These are phyloP conservation scores for Mesitornis unicolor DNA, from an alignment of 2,113 vertebrate genomes.

Conservation along the genomic window DNA sequence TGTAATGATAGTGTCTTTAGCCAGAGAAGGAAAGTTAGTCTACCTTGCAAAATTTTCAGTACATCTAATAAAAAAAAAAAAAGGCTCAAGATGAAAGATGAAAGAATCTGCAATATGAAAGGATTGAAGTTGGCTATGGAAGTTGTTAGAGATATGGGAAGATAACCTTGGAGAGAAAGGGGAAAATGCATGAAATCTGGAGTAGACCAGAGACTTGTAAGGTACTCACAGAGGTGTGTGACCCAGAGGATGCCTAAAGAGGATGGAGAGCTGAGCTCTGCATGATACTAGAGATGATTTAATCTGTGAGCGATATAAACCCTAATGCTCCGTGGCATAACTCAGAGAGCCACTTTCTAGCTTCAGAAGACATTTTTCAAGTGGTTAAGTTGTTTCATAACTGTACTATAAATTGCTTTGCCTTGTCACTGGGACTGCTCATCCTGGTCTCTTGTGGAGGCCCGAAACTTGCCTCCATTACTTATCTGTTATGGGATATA, in stretches of 20 bases:
- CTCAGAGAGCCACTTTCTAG: neutral
- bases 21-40: neutral
- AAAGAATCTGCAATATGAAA: neutral
- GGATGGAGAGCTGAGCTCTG: neutral
- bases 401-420: neutral
- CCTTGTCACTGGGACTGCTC: neutral
- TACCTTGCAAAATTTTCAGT: neutral
- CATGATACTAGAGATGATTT: neutral
- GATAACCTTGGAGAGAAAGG: neutral
- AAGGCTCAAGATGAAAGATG: neutral
- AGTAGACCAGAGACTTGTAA: neutral
- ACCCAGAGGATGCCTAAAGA: neutral
- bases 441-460: neutral
- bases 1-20: neutral
- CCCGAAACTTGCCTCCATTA: accelerated
- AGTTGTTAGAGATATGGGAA: neutral
- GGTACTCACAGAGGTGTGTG: neutral
- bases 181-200: neutral
- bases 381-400: neutral
- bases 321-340: neutral
- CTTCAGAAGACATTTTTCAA: neutral
- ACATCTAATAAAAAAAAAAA: neutral
- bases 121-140: neutral
- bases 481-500: neutral
- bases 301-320: neutral